phyloP scores from a whole-genome alignment of 1,140 invertebrate species.

The Stenopsyche tienmushanensis region DNA sequence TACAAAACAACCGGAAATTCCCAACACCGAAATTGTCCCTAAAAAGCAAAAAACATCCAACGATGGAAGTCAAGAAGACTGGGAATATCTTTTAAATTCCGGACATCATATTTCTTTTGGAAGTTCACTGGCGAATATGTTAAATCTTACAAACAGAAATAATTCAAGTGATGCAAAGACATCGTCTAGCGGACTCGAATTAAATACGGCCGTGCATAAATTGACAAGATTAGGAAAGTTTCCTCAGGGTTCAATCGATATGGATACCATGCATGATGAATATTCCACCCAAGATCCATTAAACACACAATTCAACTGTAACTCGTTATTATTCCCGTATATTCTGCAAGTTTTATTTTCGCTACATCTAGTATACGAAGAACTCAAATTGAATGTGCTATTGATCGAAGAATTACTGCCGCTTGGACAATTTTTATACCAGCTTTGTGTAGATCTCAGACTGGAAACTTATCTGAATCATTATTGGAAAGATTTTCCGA shows the following conservation, averaged over 20 bases:
- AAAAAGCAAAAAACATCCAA: constrained; percentile 66
- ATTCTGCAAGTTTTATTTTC: constrained; percentile 75
- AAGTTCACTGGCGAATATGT: constrained; percentile 45
- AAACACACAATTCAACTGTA: constrained; percentile 61
- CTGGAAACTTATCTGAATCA: constrained; percentile 72
- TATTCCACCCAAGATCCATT: constrained; percentile 44
- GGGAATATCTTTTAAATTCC: constrained; percentile 70
- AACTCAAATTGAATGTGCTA: constrained; percentile 79
- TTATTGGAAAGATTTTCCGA: constrained; percentile 86
- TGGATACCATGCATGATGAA: constrained; percentile 37
- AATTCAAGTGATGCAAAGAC: constrained; percentile 8
- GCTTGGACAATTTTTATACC: constrained; percentile 73
- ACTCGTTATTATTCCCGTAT: constrained; percentile 71
- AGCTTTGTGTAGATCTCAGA: constrained; percentile 76
- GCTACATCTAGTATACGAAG: constrained; percentile 89
- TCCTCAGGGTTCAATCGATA: constrained; percentile 17
- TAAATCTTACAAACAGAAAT: constrained; percentile 44
- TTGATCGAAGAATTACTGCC: constrained; percentile 67
- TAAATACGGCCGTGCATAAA: constrained; percentile 23
- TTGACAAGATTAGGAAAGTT: constrained; percentile 19
- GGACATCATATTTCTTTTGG: constrained; percentile 55
- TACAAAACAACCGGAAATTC: constrained; percentile 52
- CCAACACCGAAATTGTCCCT: constrained; percentile 52
- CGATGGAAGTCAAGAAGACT: constrained; percentile 70
- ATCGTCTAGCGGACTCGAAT: constrained; percentile 19